Conservation (phyloP, 2,888 invertebrate species). For the Eudemis profundana region DNA sequence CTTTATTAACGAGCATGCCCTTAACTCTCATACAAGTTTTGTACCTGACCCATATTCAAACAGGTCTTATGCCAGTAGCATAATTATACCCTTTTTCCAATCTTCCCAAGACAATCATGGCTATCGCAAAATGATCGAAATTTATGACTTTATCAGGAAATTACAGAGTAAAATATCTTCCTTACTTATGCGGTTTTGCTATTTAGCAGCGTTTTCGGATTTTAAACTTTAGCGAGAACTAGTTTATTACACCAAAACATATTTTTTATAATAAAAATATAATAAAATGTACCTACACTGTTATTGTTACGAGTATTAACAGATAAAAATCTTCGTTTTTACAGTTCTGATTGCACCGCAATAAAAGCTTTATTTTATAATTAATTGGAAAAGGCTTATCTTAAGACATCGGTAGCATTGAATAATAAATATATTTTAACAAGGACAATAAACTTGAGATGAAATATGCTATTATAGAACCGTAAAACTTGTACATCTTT, state of each 20-base stretch:
- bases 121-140: slow-evolving; percentile 34
- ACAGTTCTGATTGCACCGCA: neutral
- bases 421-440: slow-evolving; percentile 7
- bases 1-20: neutral
- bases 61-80: slow-evolving; percentile 26
- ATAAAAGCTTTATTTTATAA: neutral
- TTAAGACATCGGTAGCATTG: slow-evolving; percentile 12
- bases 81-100: slow-evolving; percentile 36
- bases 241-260: neutral
- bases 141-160: slow-evolving; percentile 38
- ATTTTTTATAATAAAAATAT: neutral
- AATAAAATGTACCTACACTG: neutral
- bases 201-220: slow-evolving; percentile 18
- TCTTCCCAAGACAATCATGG: slow-evolving; percentile 12
- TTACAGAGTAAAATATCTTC: slow-evolving; percentile 23
- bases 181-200: slow-evolving; percentile 4
- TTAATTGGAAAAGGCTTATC: slow-evolving; percentile 6
- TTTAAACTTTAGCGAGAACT: slow-evolving; percentile 22
- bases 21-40: slow-evolving; percentile 2
- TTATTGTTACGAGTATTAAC: neutral
- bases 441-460: too few species aligned
- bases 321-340: neutral
- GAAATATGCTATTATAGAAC: too few species aligned
- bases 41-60: slow-evolving; percentile 16
- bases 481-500: too few species aligned